Evolutionary conservation across 2,113 vertebrate genomes (phyloP).

Genomic region (Cyprinus carpio): DNA sequence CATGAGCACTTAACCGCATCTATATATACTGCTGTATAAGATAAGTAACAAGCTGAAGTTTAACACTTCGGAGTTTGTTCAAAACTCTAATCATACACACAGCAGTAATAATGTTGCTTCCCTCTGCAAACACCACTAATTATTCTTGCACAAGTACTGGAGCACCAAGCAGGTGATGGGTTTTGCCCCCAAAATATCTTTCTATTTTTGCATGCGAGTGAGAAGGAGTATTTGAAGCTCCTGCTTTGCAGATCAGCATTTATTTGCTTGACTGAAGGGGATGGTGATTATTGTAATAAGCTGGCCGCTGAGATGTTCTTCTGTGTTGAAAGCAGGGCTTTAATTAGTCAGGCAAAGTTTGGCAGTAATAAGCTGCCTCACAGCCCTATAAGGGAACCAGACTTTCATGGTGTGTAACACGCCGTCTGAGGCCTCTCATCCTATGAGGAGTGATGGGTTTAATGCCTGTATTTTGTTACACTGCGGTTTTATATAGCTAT

Average conservation of each 20-base stretch:
- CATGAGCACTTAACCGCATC: too few relatives aligned
- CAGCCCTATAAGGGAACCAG: background rate
- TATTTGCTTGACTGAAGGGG: conserved; percentile 16
- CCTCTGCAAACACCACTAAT: background rate
- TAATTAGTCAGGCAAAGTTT: conserved; percentile 41
- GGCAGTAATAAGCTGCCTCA: conserved; percentile 32
- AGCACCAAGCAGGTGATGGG: background rate
- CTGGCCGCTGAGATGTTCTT: conserved; percentile 2
- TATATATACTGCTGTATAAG: background rate
- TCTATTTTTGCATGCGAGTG: conserved; percentile 15
- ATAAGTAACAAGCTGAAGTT: background rate
- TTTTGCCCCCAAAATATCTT: background rate
- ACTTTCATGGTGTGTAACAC: background rate
- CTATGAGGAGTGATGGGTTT: background rate
- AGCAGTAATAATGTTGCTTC: background rate
- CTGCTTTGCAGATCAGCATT: conserved; percentile 25
- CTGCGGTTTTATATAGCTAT: conserved; percentile 18
- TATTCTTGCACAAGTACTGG: background rate
- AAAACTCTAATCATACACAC: background rate
- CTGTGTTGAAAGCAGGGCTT: conserved; percentile 20
- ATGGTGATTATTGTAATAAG: conserved; percentile 33
- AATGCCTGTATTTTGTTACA: conserved; percentile 18
- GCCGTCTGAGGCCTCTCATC: background rate
- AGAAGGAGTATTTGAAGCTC: conserved; percentile 14
- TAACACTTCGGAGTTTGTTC: background rate